Evolutionary conservation across 2,888 invertebrate species (phyloP).

Genomic region (Corythucha ciliata): DNA sequence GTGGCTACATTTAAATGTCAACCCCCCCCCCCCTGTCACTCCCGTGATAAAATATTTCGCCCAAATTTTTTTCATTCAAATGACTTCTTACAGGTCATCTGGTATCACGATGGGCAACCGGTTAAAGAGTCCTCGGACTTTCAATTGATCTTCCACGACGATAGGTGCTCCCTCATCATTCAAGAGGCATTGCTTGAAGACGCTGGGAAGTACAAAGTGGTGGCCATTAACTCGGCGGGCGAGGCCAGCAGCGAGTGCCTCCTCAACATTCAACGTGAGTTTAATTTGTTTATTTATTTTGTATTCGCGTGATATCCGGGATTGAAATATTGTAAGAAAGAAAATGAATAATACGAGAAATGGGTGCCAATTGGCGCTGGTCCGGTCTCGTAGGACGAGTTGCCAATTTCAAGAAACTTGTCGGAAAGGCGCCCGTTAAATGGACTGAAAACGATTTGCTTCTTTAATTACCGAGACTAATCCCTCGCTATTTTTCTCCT

Average conservation of each 20-base stretch:
- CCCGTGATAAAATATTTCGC: too few relatives aligned
- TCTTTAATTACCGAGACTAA: too few relatives aligned
- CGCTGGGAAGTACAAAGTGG: slow-evolving; percentile 66
- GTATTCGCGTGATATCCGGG: not conserved
- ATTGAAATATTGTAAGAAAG: not conserved
- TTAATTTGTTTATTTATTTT: slow-evolving; percentile 22
- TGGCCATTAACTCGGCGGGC: slow-evolving; percentile 76
- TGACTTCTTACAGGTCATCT: slow-evolving; percentile 47
- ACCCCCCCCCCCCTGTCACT: too few relatives aligned
- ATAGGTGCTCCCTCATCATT: slow-evolving; percentile 63
- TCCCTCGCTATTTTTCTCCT: too few relatives aligned
- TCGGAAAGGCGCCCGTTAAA: too few relatives aligned
- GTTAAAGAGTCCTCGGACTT: slow-evolving; percentile 72
- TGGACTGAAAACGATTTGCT: too few relatives aligned
- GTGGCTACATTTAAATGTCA: too few relatives aligned
- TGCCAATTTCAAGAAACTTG: too few relatives aligned
- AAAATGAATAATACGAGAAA: too few relatives aligned
- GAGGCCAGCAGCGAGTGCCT: slow-evolving; percentile 63
- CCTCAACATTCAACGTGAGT: slow-evolving; percentile 47
- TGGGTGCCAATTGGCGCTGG: too few relatives aligned
- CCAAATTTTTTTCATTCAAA: too few relatives aligned
- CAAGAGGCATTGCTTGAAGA: slow-evolving; percentile 65
- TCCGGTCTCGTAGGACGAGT: too few relatives aligned
- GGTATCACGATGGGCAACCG: slow-evolving; percentile 69
- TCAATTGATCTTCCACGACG: slow-evolving; percentile 72